Base-by-base conservation (phyloP, 2,113 vertebrate genomes). In the Carassius gibelio region DNA sequence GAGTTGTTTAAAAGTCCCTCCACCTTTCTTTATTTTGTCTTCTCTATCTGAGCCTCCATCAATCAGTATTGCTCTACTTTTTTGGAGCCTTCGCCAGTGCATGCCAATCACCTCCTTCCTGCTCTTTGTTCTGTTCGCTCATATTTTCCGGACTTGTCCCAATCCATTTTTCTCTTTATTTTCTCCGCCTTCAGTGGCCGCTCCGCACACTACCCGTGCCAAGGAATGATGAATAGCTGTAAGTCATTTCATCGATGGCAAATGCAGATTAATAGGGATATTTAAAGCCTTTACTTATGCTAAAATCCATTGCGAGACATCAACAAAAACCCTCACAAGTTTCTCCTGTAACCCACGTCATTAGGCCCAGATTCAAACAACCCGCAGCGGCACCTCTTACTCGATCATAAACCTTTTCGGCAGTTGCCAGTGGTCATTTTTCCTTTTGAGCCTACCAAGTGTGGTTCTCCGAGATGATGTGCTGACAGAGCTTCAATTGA, bases 1-100 rank as follows among this genome's bases (percentile, higher is more conserved):
- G 26, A 55, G 75, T 38, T 71, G 75, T 21, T 71, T 34, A 71
- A 36, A 76, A 76, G 45, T 14, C 50, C 26, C 42, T 68, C 84
- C 85, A 87, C 81, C 82, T 81, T 78, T 85, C 81, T 80, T 34
- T 82, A 84, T 84, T 59, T 71, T 82, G 2, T 87, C 68, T 26
- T 81, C 72, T 3, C 34, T 88, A 45, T 84, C 82, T 81, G 45
- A 86, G 84, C 42, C 45, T 74, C 85, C 84, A 34, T 21, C 76
- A 87, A 23, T 59, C 50, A 42, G 50, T n/a, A 66, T 26, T 17
- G 61, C 30, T 80, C 68, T 71, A 17, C 19, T 82, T 64, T 81
- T 69, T 64, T 23, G 7, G 42, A 74, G 36, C 4, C 26, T 13
- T 66, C 19, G 10, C 15, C 23, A 15, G 45, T 71, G 26, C 23